Evolutionary conservation across 2,888 invertebrate species (phyloP).

Genomic region (Pandemis heparana): DNA sequence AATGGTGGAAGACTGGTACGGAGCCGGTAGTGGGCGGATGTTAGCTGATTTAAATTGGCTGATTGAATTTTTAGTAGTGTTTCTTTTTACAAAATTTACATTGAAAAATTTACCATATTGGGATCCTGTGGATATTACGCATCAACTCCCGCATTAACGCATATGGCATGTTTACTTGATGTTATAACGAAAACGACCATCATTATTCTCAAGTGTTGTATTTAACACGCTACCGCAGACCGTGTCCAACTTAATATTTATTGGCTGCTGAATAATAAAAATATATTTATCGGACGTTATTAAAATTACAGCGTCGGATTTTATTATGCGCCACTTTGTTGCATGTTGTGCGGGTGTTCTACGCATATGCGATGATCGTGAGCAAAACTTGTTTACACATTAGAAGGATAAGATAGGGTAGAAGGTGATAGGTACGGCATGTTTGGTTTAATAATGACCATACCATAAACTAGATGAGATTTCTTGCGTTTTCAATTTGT

Average conservation of each 20-base stretch:
- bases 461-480: too few relatives aligned
- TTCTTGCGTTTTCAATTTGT: too few relatives aligned
- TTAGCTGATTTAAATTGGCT: too few relatives aligned
- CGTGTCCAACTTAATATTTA: constrained; percentile 56
- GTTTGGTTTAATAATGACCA: too few relatives aligned
- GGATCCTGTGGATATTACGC: neutral
- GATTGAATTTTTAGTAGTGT: too few relatives aligned
- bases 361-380: constrained; percentile 6
- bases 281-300: constrained; percentile 48
- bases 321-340: constrained; percentile 39
- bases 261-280: constrained; percentile 53
- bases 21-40: too few relatives aligned
- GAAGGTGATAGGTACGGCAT: neutral
- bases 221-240: constrained; percentile 52
- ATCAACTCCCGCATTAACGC: constrained; percentile 1
- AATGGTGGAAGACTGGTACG: too few relatives aligned
- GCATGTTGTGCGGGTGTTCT: constrained; percentile 23
- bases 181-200: constrained; percentile 42
- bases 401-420: constrained; percentile 11
- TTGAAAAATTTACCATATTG: neutral
- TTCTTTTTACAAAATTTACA: neutral
- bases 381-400: neutral
- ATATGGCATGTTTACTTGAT: constrained; percentile 40
- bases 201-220: constrained; percentile 49
- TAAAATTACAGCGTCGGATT: constrained; percentile 35